Evolutionary conservation across 2,888 invertebrate genomes (phyloP).

Genomic region (Sinelater perroti): DNA sequence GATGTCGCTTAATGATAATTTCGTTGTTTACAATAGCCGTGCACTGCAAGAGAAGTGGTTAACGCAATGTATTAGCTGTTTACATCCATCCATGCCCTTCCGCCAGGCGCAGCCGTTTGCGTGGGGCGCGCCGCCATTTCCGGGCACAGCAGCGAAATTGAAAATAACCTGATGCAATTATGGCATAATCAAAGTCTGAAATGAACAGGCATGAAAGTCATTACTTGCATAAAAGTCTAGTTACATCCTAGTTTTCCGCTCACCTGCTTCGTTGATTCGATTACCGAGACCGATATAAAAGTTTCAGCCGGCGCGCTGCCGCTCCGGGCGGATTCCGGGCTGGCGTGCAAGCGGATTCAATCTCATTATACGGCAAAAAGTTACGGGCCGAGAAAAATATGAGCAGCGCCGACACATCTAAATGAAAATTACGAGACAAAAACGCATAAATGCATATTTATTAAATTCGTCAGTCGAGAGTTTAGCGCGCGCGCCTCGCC

Average conservation of each 20-base stretch:
- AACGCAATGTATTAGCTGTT: background rate
- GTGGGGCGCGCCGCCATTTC: slow-evolving; percentile 30
- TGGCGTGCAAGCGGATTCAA: slow-evolving; percentile 38
- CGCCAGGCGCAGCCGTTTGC: too few species aligned
- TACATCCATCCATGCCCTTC: too few species aligned
- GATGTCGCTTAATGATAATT: too few species aligned
- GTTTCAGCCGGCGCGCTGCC: slow-evolving; percentile 35
- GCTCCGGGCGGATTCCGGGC: slow-evolving; percentile 15
- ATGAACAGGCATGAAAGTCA: slow-evolving; percentile 47
- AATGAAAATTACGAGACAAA: slow-evolving; percentile 42
- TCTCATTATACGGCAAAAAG: slow-evolving; percentile 38
- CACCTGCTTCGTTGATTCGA: slow-evolving; percentile 46
- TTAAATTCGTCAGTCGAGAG: slow-evolving; percentile 34
- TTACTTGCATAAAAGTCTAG: slow-evolving; percentile 46
- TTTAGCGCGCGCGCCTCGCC: slow-evolving; percentile 15
- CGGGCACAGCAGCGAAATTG: slow-evolving; percentile 35
- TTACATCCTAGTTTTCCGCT: slow-evolving; percentile 46
- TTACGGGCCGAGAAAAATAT: slow-evolving; percentile 37
- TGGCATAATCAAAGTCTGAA: slow-evolving; percentile 46
- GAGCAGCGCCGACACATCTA: slow-evolving; percentile 34
- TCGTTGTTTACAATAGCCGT: background rate
- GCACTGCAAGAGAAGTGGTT: background rate
- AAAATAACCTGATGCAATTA: slow-evolving; percentile 41
- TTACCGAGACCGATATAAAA: slow-evolving; percentile 44
- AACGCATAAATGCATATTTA: slow-evolving; percentile 45